phyloP scores from a whole-genome alignment of 1,140 invertebrate species.

The Charaxes varanes region DNA sequence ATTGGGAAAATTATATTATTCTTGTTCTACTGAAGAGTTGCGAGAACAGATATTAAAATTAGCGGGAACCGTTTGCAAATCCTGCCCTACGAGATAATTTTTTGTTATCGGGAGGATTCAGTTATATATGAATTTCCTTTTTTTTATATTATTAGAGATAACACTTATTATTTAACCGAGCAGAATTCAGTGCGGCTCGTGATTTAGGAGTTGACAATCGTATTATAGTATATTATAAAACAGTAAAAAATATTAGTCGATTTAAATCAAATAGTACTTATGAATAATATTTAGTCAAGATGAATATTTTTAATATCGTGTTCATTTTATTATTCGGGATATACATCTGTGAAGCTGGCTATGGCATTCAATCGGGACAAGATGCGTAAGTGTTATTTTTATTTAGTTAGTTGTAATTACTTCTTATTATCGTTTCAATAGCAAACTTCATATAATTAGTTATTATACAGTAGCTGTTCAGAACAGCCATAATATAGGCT shows the following conservation, averaged over 20 bases:
- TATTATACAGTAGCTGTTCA: too few relatives aligned
- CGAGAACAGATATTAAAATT: constrained; percentile 12
- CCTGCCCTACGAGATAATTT: constrained; percentile 34
- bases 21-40: too few relatives aligned
- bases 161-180: constrained; percentile 22
- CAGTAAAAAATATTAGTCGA: constrained; percentile 24
- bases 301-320: constrained; percentile 37
- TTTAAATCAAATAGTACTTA: constrained; percentile 12
- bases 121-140: constrained; percentile 35
- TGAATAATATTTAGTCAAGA: constrained; percentile 18
- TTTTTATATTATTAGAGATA: constrained; percentile 37
- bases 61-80: constrained; percentile 21
- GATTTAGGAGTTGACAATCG: constrained; percentile 32
- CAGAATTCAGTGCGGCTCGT: constrained; percentile 40
- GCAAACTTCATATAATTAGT: too few relatives aligned
- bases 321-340: constrained; percentile 37
- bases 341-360: constrained; percentile 37
- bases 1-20: constrained; percentile 1
- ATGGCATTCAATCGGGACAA: constrained; percentile 21
- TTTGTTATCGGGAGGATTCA: constrained; percentile 43
- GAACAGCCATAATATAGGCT: too few relatives aligned
- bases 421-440: too few relatives aligned
- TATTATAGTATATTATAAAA: constrained; percentile 12
- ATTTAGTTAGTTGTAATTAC: too few relatives aligned
- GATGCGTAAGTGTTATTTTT: constrained; percentile 37